Base-by-base conservation (phyloP, 2,113 vertebrate species). In the Ptychochromis oligacanthus region DNA sequence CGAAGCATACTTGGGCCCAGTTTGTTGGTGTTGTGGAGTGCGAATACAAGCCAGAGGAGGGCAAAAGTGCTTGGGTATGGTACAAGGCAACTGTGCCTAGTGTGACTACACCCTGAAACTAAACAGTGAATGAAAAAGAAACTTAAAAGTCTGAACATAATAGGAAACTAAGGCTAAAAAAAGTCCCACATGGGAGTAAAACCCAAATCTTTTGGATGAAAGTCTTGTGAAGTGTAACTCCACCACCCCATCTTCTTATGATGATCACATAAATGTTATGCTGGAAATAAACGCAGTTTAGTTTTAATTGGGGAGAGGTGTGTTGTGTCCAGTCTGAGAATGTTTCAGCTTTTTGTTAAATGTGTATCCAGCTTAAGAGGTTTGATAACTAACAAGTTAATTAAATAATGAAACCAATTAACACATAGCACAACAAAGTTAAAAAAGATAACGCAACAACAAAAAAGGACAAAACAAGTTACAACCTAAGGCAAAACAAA, bases 21-120 rank as follows among this genome's bases (percentile, higher is more conserved):
- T 15, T 17, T 49, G 20, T 40, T 22, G 61, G n/a, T 64, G 34
- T 40, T 40, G 60, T 64, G 60, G 20, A 5, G 34, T 8, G 61
- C 22, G 36, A 64, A 22, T 22, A 5, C 36, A 0, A 0, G 61
- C 20, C n/a, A 22, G n/a, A 40, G 61, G 20, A 20, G 38, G 10
- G 11, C 38, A 40, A 11, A 40, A 40, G 38, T 10, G 38, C n/a
- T 4, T 7, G 7, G 13, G 36, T 14, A 13, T n/a, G 8, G 11
- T 40, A 40, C 38, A 11, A 40, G n/a, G 22, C 61, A 22, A 13
- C n/a, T 22, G 36, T 40, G 61, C 12, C 0, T 1, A 14, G 61
- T 3, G 61, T 9, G 36, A 40, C 1, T n/a, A 15, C 36, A 24
- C 0, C 36, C n/a, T 24, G 61, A n/a, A 40, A 20, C 61, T 15